Evolutionary conservation across 1,140 invertebrate species (phyloP).

Genomic region (Cydia pomonella): DNA sequence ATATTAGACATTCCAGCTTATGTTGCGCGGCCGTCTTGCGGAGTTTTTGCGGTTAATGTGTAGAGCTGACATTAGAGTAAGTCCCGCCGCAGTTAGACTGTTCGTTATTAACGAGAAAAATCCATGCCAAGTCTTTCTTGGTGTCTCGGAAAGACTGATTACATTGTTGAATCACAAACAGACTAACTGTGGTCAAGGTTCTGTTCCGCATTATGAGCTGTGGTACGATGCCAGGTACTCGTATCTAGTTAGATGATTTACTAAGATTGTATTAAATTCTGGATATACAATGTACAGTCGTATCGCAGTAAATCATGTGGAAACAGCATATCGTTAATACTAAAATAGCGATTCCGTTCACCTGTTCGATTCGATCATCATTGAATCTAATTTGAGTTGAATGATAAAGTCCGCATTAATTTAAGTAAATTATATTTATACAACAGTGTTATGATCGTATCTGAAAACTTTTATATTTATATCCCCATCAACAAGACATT

Average conservation of each 20-base stretch:
- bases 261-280: constrained; percentile 38
- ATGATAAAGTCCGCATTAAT: constrained; percentile 40
- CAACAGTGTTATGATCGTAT: constrained; percentile 14
- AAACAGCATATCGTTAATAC: constrained; percentile 20
- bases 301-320: constrained; percentile 20
- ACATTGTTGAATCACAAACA: constrained; percentile 57
- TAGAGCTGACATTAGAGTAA: constrained; percentile 48
- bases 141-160: constrained; percentile 69
- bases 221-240: constrained; percentile 38
- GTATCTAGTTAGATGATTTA: constrained; percentile 37
- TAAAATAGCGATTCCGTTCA: constrained; percentile 45
- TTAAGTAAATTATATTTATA: background rate
- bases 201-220: constrained; percentile 56
- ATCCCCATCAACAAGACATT: background rate
- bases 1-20: constrained; percentile 19
- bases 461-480: constrained; percentile 8
- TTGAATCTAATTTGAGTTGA: constrained; percentile 57
- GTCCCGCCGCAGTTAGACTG: constrained; percentile 50
- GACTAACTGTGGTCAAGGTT: constrained; percentile 45
- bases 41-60: constrained; percentile 15
- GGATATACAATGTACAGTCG: constrained; percentile 30
- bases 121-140: constrained; percentile 50
- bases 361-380: constrained; percentile 58
- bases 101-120: constrained; percentile 47
- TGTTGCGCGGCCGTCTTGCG: background rate